A percentile compares a stretch with the other conserved stretches of the same genome.
These are phyloP conservation scores for Osmoderma eremita DNA, from an alignment of 2,888 invertebrate species.

Conservation along the genomic window DNA sequence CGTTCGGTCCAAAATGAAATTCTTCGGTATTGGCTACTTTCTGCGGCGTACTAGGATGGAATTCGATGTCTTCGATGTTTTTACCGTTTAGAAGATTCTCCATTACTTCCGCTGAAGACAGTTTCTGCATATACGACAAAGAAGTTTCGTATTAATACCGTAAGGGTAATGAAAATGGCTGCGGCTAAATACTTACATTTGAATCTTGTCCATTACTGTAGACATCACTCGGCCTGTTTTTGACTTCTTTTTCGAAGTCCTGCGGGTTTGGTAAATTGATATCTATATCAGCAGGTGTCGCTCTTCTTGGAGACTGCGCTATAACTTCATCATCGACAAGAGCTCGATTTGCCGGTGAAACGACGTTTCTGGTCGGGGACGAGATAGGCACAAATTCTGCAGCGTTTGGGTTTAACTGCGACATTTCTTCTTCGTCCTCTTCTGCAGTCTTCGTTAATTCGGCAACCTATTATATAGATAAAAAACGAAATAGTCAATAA, in stretches of 20 bases:
- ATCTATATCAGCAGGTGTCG: conserved; percentile 72
- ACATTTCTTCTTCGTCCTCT: conserved; percentile 67
- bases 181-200: conserved; percentile 59
- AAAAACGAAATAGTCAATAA: too few species aligned
- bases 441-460: conserved; percentile 52
- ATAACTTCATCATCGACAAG: conserved; percentile 64
- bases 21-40: conserved; percentile 60
- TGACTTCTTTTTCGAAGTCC: conserved; percentile 74
- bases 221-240: conserved; percentile 72
- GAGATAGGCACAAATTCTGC: conserved; percentile 81
- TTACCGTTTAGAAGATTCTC: conserved; percentile 63
- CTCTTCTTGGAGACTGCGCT: conserved; percentile 79
- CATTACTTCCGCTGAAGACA: conserved; percentile 59
- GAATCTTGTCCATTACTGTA: conserved; percentile 68
- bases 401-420: conserved; percentile 85
- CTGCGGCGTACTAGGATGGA: conserved; percentile 56
- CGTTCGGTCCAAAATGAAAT: conserved; percentile 73
- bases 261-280: conserved; percentile 67
- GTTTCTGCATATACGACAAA: conserved; percentile 52
- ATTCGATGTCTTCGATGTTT: conserved; percentile 62
- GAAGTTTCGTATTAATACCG: conserved; percentile 12
- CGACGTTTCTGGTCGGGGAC: conserved; percentile 68
- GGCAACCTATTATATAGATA: conserved; percentile 53
- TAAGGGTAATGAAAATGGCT: background rate
- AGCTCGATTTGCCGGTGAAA: conserved; percentile 61